Conservation (phyloP, 1,140 invertebrate species). For the Watersipora subatra region DNA sequence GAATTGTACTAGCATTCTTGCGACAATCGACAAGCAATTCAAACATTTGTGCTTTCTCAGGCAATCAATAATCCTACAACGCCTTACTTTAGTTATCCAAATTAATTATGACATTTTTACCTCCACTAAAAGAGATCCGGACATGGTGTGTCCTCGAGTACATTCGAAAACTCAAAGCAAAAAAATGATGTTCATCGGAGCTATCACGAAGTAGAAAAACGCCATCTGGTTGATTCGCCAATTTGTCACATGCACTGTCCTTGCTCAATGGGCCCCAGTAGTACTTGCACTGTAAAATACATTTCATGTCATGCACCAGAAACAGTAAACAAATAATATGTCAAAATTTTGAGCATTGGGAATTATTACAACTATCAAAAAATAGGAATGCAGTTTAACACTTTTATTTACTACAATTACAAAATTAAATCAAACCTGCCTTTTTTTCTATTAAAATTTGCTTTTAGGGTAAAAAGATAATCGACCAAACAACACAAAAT, state of each 20-base stretch:
- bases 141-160: conserved; percentile 84
- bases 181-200: conserved; percentile 92
- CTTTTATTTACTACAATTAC: too few species aligned
- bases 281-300: conserved; percentile 70
- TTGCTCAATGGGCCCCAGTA: conserved; percentile 94
- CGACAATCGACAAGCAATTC: too few species aligned
- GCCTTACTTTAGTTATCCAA: background rate
- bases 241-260: conserved; percentile 79
- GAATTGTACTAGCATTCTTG: too few species aligned
- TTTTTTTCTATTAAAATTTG: too few species aligned
- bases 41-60: too few species aligned
- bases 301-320: background rate
- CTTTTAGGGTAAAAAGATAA: too few species aligned
- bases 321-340: background rate
- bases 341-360: background rate
- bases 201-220: conserved; percentile 88
- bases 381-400: too few species aligned
- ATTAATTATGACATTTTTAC: conserved; percentile 42
- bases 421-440: too few species aligned
- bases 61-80: too few species aligned
- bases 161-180: conserved; percentile 86
- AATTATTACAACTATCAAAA: too few species aligned
- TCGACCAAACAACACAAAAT: too few species aligned
- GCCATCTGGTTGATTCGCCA: conserved; percentile 82
- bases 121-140: conserved; percentile 91